Conservation (phyloP, 2,113 vertebrate species). For the Vidua chalybeata region DNA sequence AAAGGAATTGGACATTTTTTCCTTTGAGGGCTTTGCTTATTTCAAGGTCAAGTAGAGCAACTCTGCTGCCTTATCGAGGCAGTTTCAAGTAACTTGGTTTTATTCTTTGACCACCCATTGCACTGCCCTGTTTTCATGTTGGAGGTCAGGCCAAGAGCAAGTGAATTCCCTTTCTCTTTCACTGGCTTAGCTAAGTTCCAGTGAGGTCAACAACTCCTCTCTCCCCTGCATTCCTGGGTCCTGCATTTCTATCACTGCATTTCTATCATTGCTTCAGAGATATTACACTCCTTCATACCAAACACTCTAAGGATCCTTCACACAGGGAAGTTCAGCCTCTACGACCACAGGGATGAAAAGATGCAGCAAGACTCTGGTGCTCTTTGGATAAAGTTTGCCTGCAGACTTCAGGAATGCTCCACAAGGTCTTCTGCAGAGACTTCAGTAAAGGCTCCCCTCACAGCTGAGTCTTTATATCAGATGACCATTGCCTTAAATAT, state of each 20-base stretch:
- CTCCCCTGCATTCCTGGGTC: background rate
- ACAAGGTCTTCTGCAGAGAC: background rate
- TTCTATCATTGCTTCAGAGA: conserved; percentile 12
- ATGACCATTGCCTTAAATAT: background rate
- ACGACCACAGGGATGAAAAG: background rate
- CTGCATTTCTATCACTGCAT: conserved; percentile 22
- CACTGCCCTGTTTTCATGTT: background rate
- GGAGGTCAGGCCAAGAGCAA: background rate
- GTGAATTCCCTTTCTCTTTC: conserved; percentile 11
- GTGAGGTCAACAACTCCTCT: background rate
- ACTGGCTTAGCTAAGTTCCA: background rate
- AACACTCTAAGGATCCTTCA: background rate
- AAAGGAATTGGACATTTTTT: background rate
- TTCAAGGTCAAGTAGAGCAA: background rate
- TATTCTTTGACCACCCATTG: background rate
- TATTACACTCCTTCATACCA: background rate
- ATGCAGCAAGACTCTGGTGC: background rate
- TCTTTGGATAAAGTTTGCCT: background rate
- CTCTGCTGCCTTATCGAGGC: background rate
- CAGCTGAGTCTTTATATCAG: background rate
- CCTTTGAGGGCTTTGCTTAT: background rate
- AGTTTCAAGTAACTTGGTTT: background rate
- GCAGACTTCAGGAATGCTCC: background rate
- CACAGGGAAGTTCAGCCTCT: background rate
- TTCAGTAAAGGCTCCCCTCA: background rate